These are phyloP conservation scores for Drosophila conformis DNA, from an alignment of 2,888 invertebrate species.

Conservation along the genomic window DNA sequence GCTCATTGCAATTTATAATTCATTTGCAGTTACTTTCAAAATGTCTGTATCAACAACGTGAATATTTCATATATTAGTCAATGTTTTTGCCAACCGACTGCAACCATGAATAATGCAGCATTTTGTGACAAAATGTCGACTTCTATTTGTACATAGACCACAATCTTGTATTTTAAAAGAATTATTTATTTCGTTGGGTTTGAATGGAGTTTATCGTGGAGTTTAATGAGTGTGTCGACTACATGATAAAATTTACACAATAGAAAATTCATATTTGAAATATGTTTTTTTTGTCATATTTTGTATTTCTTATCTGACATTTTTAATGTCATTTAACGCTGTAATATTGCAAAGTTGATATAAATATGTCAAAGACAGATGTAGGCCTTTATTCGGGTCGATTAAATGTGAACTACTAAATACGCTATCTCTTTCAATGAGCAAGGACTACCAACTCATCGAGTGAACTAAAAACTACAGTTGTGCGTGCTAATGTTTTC, in stretches of 20 bases:
- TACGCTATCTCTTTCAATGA: background rate
- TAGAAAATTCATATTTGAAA: background rate
- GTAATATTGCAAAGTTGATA: background rate
- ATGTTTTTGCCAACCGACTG: slow-evolving; percentile 39
- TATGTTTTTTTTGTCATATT: background rate
- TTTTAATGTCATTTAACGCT: background rate
- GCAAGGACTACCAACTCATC: background rate
- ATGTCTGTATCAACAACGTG: slow-evolving; percentile 61
- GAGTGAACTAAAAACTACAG: background rate
- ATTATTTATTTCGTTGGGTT: background rate
- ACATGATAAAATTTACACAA: background rate
- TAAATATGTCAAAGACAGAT: background rate
- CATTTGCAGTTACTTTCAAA: slow-evolving; percentile 61
- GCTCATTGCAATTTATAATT: slow-evolving; percentile 65
- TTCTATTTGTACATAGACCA: background rate
- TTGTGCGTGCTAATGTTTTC: slow-evolving; percentile 26
- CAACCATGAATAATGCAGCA: slow-evolving; percentile 49
- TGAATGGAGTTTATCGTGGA: background rate
- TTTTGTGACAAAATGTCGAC: slow-evolving; percentile 21
- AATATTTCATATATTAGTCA: slow-evolving; percentile 65
- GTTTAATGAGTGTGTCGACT: background rate
- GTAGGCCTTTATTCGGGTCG: background rate
- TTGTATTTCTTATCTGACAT: background rate
- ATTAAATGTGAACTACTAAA: background rate
- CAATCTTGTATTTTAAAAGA: background rate